Evolutionary conservation across 2,888 invertebrate species (phyloP).

Genomic region (Synanthedon formicaeformis): DNA sequence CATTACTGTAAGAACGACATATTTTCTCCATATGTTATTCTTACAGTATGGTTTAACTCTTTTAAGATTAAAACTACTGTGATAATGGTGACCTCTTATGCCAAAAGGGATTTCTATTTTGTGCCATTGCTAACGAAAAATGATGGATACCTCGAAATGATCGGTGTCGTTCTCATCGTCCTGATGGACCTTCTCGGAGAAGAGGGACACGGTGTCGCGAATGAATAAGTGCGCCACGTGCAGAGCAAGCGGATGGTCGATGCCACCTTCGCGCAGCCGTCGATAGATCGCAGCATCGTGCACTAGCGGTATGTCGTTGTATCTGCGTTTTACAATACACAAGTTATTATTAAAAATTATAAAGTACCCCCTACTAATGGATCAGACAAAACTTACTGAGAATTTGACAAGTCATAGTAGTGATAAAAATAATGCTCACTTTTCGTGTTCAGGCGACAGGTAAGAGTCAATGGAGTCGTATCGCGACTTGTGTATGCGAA

Average conservation of each 20-base stretch:
- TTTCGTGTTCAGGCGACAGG: slow-evolving; percentile 87
- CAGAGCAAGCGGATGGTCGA: slow-evolving; percentile 92
- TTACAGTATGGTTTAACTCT: too few species aligned
- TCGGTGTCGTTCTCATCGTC: slow-evolving; percentile 95
- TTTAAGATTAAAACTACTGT: too few species aligned
- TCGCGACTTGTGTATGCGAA: slow-evolving; percentile 91
- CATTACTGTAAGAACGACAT: too few species aligned
- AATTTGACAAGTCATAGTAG: too few species aligned
- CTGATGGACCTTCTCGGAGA: slow-evolving; percentile 94
- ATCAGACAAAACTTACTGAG: too few species aligned
- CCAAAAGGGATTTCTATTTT: too few species aligned
- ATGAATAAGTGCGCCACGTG: slow-evolving; percentile 99
- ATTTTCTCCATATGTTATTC: too few species aligned
- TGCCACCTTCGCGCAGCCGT: slow-evolving; percentile 85
- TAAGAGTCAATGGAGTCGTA: slow-evolving; percentile 99
- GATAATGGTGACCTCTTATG: too few species aligned
- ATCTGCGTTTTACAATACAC: slow-evolving; percentile 55
- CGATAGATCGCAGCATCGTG: slow-evolving; percentile 88
- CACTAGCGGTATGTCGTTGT: slow-evolving; percentile 93
- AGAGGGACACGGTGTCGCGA: slow-evolving; percentile 94
- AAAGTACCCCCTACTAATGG: not conserved
- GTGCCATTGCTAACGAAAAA: too few species aligned
- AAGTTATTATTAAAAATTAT: not conserved
- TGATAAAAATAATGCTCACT: slow-evolving; percentile 34
- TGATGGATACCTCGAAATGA: slow-evolving; percentile 90